Percentiles rank a stretch among this genome's conserved stretches.
phyloP scores from a whole-genome alignment of 2,797 vertebrate species.

The Dryobates pubescens region DNA sequence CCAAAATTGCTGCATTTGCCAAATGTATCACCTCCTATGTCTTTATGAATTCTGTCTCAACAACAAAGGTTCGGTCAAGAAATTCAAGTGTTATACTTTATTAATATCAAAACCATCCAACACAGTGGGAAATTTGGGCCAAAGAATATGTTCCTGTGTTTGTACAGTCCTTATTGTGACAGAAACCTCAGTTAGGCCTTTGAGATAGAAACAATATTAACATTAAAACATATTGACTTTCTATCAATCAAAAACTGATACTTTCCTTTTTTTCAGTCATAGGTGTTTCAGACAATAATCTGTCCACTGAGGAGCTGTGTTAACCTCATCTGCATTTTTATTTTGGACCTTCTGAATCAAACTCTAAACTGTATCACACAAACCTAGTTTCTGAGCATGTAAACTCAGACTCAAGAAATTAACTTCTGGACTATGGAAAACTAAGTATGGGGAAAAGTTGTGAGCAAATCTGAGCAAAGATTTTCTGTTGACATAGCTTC shows the following conservation, averaged over 20 bases:
- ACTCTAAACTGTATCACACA: background rate
- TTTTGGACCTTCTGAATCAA: background rate
- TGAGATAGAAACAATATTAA: background rate
- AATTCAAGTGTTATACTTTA: background rate
- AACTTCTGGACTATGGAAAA: background rate
- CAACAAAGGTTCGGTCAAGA: background rate
- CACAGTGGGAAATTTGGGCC: background rate
- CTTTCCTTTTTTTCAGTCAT: background rate
- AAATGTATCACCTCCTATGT: background rate
- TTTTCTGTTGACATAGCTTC: background rate
- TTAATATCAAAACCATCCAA: background rate
- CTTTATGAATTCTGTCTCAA: background rate
- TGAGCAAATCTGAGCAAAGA: background rate
- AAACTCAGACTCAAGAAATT: background rate
- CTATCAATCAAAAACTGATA: background rate
- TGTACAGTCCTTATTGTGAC: background rate
- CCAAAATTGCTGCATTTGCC: background rate
- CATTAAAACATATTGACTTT: background rate
- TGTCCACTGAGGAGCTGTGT: background rate
- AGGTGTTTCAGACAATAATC: background rate
- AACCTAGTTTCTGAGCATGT: background rate
- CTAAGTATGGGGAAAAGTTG: background rate
- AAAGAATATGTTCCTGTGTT: background rate
- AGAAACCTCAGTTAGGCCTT: background rate
- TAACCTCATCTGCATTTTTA: background rate